Evolutionary conservation across 2,888 invertebrate genomes (phyloP), one percentile per base, ranked within the genome.

Genomic region (Pasiphila rectangulata): DNA sequence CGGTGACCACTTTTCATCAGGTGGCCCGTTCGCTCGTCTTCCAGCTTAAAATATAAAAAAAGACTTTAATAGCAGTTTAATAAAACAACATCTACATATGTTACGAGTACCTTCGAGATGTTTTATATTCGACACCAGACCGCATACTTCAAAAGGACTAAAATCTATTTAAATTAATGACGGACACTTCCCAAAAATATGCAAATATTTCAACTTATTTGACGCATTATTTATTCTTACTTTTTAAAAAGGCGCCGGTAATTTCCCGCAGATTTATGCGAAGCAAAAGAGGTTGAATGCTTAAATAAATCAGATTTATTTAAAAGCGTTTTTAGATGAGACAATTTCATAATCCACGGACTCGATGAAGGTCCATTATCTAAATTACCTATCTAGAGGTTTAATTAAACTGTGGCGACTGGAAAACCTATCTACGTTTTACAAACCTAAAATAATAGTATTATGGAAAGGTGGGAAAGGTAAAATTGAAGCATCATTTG

Each of bases 351-450:
- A 73, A 72, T 70, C 64, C 55, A 30, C 37, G 66, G 67, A 63
- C 63, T 61, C 65, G 68, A 64, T 60, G 51, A 55, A 61, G 29
- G 59, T 65, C 63, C 70, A 72, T 79, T 78, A 80, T 77, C 77
- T 80, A 69, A 80, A 79, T 71, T 69, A 69, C 69, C 70, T 69
- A 73, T 75, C 72, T 60, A 46, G 58, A 60, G 61, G 63, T 77
- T 71, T 75, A 74, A 76, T 76, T 74, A 73, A 72, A 72, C 65
- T 70, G 64, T 65, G 45, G 57, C 63, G 52, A 17, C 30, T 38
- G 36, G 36, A 32, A 30, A 41, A 43, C 39, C 44, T 45, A 50
- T 32, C 40, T 32, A 36, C 24, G 35, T 25, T 39, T 24, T 27
- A 42, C 35, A 39, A 21, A 34, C 35, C 34, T 27, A 17, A 43